A percentile compares a stretch with the other conserved stretches of the same genome.
These are phyloP conservation scores for Linnaemya vulpina DNA, from an alignment of 2,888 invertebrate species.

Conservation along the genomic window DNA sequence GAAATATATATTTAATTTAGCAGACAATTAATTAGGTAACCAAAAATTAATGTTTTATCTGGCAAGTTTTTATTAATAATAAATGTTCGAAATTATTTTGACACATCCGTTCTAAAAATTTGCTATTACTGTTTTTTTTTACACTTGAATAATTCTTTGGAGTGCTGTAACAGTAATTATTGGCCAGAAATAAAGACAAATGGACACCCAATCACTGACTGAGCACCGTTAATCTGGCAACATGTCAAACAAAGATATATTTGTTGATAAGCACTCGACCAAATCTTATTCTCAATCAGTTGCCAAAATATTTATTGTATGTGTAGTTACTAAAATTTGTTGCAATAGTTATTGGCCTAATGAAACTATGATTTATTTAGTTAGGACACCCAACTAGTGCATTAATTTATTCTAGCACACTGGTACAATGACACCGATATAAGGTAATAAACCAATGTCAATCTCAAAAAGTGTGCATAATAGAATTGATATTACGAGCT, in stretches of 20 bases:
- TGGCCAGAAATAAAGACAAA: slow-evolving; percentile 75
- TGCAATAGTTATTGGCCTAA: slow-evolving; percentile 77
- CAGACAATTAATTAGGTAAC: slow-evolving; percentile 79
- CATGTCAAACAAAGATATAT: slow-evolving; percentile 22
- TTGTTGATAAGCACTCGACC: not conserved
- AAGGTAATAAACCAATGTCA: slow-evolving; percentile 5
- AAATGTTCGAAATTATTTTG: slow-evolving; percentile 60
- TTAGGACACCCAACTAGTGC: slow-evolving; percentile 77
- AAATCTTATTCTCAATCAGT: slow-evolving; percentile 45
- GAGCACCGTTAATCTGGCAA: slow-evolving; percentile 61
- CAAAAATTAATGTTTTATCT: slow-evolving; percentile 78
- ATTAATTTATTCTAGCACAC: slow-evolving; percentile 77
- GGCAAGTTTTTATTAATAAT: slow-evolving; percentile 74
- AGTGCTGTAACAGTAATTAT: slow-evolving; percentile 75
- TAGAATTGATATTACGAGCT: too few relatives aligned
- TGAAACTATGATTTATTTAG: slow-evolving; percentile 71
- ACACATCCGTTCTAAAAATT: slow-evolving; percentile 55
- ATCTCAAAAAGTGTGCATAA: slow-evolving; percentile 39
- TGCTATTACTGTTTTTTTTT: slow-evolving; percentile 16
- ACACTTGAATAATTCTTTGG: not conserved
- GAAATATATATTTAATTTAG: slow-evolving; percentile 72
- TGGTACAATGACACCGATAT: slow-evolving; percentile 65
- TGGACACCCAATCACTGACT: slow-evolving; percentile 77
- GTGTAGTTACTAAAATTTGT: not conserved
- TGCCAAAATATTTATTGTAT: slow-evolving; percentile 15